phyloP scores from a whole-genome alignment of 2,113 vertebrate genomes.

The human (Homo sapiens) region GRCh38 chr5:52482501-52483000 shows the following conservation, averaged over 20 bases:
- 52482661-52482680: not conserved
- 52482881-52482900: not conserved
- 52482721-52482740: not conserved
- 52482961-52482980: not conserved
- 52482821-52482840: not conserved
- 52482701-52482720: not conserved
- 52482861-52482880: not conserved
- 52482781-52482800: not conserved
- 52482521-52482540: slow-evolving; percentile 24
- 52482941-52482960: not conserved
- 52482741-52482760: not conserved
- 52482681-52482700: not conserved
- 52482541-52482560: not conserved
- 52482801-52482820: not conserved
- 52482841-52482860: not conserved
- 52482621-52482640: slow-evolving; percentile 25
- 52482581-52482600: not conserved
- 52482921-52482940: not conserved
- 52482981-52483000: not conserved
- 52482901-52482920: not conserved
- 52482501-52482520: slow-evolving; percentile 18
- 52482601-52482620: not conserved
- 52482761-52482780: too few species aligned
- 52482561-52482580: not conserved
- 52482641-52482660: not conserved